A percentile compares a stretch with the other conserved stretches of the same genome.
Evolutionary conservation across 2,797 vertebrate species (phyloP).

Genomic region (Manis javanica): DNA sequence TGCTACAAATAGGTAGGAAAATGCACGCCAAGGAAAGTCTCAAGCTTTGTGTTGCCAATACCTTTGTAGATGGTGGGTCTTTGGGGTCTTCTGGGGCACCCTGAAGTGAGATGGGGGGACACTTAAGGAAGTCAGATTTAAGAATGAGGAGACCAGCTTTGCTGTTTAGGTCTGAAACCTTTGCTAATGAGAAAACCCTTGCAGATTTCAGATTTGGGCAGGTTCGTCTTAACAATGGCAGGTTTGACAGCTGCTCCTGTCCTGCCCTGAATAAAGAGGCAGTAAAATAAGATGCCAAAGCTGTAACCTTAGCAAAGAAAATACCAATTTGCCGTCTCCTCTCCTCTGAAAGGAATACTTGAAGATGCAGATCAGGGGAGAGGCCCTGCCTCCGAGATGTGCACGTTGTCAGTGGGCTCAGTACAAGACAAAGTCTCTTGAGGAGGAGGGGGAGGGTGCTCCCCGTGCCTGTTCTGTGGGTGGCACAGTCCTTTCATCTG

Average conservation of each 20-base stretch:
- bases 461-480: not conserved
- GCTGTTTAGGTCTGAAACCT: not conserved
- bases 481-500: not conserved
- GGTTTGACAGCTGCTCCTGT: not conserved
- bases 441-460: not conserved
- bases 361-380: constrained; percentile 34
- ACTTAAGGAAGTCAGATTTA: not conserved
- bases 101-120: not conserved
- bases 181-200: constrained; percentile 18
- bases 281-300: constrained; percentile 62
- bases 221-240: constrained; percentile 49
- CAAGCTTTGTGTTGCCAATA: not conserved
- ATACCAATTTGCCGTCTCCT: not conserved
- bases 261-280: constrained; percentile 18
- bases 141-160: not conserved
- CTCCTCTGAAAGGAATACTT: constrained; percentile 58
- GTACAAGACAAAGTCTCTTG: not conserved
- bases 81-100: not conserved
- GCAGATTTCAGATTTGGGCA: constrained; percentile 60
- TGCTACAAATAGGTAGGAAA: not conserved
- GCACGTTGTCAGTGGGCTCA: not conserved
- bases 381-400: not conserved
- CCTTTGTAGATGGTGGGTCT: not conserved
- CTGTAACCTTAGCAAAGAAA: constrained; percentile 60
- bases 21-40: not conserved